Evolutionary conservation across 2,113 vertebrate species (phyloP).

Genomic region (Etheostoma cragini): DNA sequence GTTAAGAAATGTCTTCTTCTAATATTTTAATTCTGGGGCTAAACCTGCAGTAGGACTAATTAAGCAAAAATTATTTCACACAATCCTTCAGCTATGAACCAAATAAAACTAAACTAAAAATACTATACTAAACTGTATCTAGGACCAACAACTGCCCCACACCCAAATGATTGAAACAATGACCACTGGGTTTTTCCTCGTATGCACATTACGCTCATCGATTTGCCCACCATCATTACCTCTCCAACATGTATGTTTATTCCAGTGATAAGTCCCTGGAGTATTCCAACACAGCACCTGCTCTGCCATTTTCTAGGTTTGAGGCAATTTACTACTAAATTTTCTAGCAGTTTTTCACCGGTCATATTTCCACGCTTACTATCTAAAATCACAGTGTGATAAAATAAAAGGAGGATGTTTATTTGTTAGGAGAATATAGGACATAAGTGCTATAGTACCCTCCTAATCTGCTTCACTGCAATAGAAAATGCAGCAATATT

Average conservation of each 20-base stretch:
- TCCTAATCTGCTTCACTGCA: neutral
- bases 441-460: neutral
- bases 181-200: too few species aligned
- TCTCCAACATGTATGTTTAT: neutral
- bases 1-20: neutral
- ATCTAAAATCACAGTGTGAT: neutral
- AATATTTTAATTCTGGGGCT: neutral
- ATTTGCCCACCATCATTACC: neutral
- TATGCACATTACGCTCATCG: neutral
- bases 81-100: too few species aligned
- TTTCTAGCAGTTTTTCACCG: neutral
- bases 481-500: neutral
- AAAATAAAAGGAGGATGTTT: conserved; percentile 27
- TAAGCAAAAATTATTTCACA: too few species aligned
- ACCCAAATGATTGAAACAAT: too few species aligned
- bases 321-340: neutral
- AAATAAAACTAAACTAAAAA: too few species aligned
- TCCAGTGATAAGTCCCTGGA: neutral
- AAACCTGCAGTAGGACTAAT: too few species aligned
- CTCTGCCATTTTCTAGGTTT: neutral
- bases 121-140: too few species aligned
- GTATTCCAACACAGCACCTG: neutral
- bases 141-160: too few species aligned
- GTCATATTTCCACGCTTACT: neutral
- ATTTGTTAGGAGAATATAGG: conserved; percentile 17